phyloP scores from a whole-genome alignment of 2,113 vertebrate species.

The Psilopogon haemacephalus region DNA sequence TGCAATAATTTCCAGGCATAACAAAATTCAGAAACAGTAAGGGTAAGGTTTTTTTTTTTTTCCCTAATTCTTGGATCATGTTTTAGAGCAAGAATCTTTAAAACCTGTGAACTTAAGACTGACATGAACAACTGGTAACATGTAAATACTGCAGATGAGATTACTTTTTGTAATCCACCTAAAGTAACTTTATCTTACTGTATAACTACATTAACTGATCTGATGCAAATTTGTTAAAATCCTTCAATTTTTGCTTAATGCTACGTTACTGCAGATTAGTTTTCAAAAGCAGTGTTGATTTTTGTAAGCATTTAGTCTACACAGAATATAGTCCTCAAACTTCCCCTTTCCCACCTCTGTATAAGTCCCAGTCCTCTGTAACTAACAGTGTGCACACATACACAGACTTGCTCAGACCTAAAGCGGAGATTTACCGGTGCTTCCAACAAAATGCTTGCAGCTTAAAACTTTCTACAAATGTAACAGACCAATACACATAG shows the following conservation, averaged over 20 bases:
- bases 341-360: fast-evolving
- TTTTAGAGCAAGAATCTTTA: background rate
- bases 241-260: background rate
- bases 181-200: background rate
- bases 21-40: background rate
- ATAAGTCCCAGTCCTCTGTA: background rate
- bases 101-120: background rate
- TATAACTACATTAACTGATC: background rate
- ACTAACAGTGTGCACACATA: background rate
- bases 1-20: conserved; percentile 15
- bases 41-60: background rate
- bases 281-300: background rate
- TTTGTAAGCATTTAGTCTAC: background rate
- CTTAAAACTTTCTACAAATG: background rate
- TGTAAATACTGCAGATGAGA: background rate
- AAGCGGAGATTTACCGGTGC: background rate
- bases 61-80: background rate
- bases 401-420: background rate
- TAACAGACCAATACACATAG: background rate
- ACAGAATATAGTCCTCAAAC: background rate
- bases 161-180: background rate
- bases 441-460: background rate
- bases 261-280: background rate
- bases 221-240: background rate
- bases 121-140: background rate